Conservation (phyloP, 2,888 invertebrate genomes). For the Drosophila neotestacea region DNA sequence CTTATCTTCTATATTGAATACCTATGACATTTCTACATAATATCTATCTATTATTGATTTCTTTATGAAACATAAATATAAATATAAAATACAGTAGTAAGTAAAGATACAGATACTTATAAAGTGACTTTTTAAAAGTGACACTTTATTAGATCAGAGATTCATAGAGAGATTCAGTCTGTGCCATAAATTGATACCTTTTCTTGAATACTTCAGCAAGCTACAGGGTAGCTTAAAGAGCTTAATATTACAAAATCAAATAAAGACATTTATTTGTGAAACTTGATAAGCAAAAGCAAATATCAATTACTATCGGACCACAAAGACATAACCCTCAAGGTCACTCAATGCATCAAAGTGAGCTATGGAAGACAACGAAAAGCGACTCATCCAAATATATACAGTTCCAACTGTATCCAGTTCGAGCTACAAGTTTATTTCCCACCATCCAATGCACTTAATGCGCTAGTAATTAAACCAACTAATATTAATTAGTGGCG, state of each 20-base stretch:
- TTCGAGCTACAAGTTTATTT: not conserved
- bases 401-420: not conserved
- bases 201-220: not conserved
- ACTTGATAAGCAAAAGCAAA: not conserved
- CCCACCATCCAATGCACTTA: constrained; percentile 5
- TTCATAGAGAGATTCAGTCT: too few relatives aligned
- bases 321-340: constrained; percentile 30
- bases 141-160: too few relatives aligned
- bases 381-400: constrained; percentile 14
- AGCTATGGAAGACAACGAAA: not conserved
- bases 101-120: too few relatives aligned
- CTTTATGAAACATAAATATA: too few relatives aligned
- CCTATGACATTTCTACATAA: too few relatives aligned
- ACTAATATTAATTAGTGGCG: constrained; percentile 72
- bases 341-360: constrained; percentile 14
- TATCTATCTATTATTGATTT: too few relatives aligned
- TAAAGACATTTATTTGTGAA: constrained; percentile 1
- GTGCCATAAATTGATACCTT: too few relatives aligned
- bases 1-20: too few relatives aligned
- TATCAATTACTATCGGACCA: constrained; percentile 20
- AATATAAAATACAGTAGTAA: too few relatives aligned
- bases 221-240: not conserved
- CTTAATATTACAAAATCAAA: not conserved
- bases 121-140: too few relatives aligned
- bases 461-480: constrained; percentile 56